A percentile compares a stretch with the other conserved stretches of the same genome.
Conservation (phyloP, 2,113 vertebrate genomes). For the Thermophis baileyi region DNA sequence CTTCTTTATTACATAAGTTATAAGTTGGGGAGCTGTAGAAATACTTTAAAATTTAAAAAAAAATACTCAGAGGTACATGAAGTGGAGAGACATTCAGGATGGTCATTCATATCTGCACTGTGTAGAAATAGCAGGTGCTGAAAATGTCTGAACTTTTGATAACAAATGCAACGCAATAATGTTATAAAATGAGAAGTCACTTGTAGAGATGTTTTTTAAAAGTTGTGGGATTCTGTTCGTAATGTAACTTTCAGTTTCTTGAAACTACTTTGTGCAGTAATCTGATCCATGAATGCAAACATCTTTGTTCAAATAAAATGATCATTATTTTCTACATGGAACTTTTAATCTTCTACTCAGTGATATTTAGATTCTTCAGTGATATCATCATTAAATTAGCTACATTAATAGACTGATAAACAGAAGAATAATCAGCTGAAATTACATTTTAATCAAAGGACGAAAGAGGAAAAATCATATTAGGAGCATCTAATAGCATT, state of each 20-base stretch:
- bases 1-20: neutral
- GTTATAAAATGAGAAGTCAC: neutral
- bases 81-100: neutral
- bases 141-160: neutral
- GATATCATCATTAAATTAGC: constrained; percentile 14
- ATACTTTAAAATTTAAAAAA: neutral
- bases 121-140: neutral
- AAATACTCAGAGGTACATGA: neutral
- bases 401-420: constrained; percentile 26
- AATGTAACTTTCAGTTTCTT: neutral
- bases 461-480: constrained; percentile 19
- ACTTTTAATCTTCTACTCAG: neutral
- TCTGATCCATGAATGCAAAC: neutral
- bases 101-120: neutral
- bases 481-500: constrained; percentile 12
- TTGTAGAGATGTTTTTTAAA: neutral
- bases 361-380: constrained; percentile 12
- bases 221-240: neutral
- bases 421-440: constrained; percentile 8
- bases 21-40: neutral
- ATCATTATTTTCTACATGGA: neutral
- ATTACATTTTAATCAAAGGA: constrained; percentile 29
- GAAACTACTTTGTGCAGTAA: neutral
- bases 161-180: neutral
- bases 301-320: neutral